A percentile compares a stretch with the other conserved stretches of the same genome.
Evolutionary conservation across 2,888 invertebrate genomes (phyloP).

Genomic region (Scaptomyza reducta): DNA sequence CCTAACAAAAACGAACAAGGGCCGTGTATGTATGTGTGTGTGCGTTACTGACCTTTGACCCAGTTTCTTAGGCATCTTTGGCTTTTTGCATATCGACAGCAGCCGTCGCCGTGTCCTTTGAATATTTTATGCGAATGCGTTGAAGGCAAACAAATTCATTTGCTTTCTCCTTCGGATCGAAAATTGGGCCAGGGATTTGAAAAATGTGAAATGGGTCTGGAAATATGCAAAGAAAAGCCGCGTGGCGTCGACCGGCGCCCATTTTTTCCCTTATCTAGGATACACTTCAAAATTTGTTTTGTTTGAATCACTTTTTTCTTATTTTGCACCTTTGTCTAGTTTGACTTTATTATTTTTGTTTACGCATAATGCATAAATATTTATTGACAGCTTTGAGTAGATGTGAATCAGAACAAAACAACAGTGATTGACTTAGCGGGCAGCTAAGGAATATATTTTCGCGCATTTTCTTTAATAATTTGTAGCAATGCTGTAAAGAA

Average conservation of each 20-base stretch:
- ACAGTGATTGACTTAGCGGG: constrained; percentile 9
- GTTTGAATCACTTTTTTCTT: constrained; percentile 24
- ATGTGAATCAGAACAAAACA: not conserved
- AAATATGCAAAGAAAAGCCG: constrained; percentile 46
- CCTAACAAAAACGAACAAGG: constrained; percentile 25
- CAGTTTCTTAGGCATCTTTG: constrained; percentile 62
- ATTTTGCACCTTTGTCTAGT: constrained; percentile 38
- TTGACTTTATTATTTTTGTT: constrained; percentile 74
- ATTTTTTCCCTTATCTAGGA: constrained; percentile 16
- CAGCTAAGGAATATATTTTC: constrained; percentile 35
- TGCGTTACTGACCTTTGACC: constrained; percentile 66
- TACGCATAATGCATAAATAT: constrained; percentile 63
- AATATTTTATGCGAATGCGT: constrained; percentile 43
- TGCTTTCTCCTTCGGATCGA: constrained; percentile 47
- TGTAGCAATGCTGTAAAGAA: not conserved
- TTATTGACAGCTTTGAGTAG: constrained; percentile 67
- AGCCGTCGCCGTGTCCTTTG: constrained; percentile 49
- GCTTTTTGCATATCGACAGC: constrained; percentile 55
- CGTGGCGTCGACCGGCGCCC: constrained; percentile 50
- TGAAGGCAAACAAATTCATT: constrained; percentile 69
- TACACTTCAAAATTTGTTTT: constrained; percentile 49
- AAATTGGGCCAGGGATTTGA: constrained; percentile 10
- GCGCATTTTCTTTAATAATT: constrained; percentile 30
- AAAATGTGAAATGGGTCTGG: constrained; percentile 26
- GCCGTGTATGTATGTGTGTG: constrained; percentile 30